Evolutionary conservation across 2,888 invertebrate species (phyloP).

Genomic region (Metalampra italica): DNA sequence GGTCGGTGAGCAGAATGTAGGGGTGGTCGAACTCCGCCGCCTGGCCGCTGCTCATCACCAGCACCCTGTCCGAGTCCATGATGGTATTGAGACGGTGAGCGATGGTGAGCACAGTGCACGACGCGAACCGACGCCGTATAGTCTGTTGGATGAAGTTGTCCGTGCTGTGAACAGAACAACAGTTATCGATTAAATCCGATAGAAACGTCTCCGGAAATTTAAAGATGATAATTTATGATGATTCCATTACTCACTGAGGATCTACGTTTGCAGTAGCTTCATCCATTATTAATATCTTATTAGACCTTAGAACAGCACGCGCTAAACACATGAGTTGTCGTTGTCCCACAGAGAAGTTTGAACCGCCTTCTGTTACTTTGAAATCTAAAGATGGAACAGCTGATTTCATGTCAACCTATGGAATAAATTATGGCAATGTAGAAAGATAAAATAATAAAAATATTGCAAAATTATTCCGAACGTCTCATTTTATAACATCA

Average conservation of each 20-base stretch:
- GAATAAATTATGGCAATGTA: conserved; percentile 8
- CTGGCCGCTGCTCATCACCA: conserved; percentile 90
- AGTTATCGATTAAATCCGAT: background rate
- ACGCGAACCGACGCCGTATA: conserved; percentile 85
- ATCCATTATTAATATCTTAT: conserved; percentile 83
- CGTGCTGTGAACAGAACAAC: conserved; percentile 43
- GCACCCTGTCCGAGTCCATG: conserved; percentile 92
- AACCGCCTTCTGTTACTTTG: conserved; percentile 84
- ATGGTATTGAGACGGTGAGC: conserved; percentile 94
- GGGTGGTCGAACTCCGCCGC: conserved; percentile 86
- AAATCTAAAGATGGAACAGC: conserved; percentile 81
- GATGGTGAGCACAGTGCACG: conserved; percentile 92
- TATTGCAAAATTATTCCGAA: background rate
- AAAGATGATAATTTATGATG: background rate
- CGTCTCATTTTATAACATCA: background rate
- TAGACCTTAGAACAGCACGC: conserved; percentile 85
- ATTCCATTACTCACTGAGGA: conserved; percentile 72
- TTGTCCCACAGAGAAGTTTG: conserved; percentile 89
- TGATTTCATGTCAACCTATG: conserved; percentile 86
- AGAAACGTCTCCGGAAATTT: background rate
- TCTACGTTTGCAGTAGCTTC: conserved; percentile 80
- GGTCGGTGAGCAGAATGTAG: conserved; percentile 77
- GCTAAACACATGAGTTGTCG: conserved; percentile 89
- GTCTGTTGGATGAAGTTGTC: conserved; percentile 90
- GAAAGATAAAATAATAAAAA: background rate